Percentiles rank a stretch among this genome's conserved stretches.
These are phyloP conservation scores for Saxicola maurus DNA, from an alignment of 2,797 vertebrate species.

Conservation along the genomic window DNA sequence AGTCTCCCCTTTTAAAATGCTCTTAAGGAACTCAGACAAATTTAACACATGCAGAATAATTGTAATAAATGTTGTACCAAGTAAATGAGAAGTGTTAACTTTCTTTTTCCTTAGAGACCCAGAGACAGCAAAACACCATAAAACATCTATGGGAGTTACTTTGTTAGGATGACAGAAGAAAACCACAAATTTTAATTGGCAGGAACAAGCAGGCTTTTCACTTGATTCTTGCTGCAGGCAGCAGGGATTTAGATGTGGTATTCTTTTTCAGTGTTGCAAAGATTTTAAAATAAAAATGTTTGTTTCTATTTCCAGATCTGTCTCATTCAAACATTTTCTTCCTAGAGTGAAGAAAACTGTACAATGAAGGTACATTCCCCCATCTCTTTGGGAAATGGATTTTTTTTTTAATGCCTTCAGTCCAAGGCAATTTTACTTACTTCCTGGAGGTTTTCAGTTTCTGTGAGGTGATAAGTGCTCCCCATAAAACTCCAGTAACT, in stretches of 20 bases:
- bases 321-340: neutral
- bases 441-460: neutral
- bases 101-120: neutral
- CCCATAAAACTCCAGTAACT: neutral
- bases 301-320: neutral
- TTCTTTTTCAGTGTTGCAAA: neutral
- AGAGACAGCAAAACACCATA: neutral
- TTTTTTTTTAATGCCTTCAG: neutral
- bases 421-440: neutral
- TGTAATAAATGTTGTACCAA: neutral
- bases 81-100: neutral
- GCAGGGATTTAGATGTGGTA: neutral
- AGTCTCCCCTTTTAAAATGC: neutral
- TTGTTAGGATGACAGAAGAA: neutral
- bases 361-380: neutral
- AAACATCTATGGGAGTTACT: neutral
- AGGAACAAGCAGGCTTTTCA: neutral
- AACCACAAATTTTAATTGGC: neutral
- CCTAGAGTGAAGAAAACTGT: neutral
- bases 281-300: neutral
- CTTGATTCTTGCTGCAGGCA: neutral
- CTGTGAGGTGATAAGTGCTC: neutral
- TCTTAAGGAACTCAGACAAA: neutral
- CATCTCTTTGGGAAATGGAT: neutral
- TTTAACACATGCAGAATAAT: neutral